These are phyloP conservation scores for Cassiopea xamachana DNA, from an alignment of 30 jellyfish, hydroid and myxozoan species.

Conservation along the genomic window DNA sequence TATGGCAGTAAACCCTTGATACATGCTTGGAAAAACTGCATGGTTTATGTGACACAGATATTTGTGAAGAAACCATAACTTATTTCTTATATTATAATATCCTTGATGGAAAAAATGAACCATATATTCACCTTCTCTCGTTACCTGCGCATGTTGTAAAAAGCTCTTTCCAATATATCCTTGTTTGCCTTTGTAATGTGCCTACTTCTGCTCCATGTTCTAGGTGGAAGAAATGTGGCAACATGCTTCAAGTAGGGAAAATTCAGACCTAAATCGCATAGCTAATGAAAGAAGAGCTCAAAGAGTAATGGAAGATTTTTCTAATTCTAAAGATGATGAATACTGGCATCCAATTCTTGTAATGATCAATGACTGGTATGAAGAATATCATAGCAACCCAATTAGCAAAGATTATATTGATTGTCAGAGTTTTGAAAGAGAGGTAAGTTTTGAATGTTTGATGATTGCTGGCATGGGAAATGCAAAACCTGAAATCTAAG, in stretches of 20 bases:
- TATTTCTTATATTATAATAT: too few species aligned
- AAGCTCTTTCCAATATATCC: background rate
- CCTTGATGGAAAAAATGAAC: too few species aligned
- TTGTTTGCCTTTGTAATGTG: background rate
- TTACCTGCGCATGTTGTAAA: too few species aligned
- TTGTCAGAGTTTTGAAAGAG: background rate
- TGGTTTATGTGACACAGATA: too few species aligned
- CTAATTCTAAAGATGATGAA: background rate
- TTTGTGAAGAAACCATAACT: too few species aligned
- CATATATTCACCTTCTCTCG: too few species aligned
- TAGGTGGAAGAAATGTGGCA: constrained; percentile 22
- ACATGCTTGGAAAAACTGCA: too few species aligned
- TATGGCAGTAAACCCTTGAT: too few species aligned
- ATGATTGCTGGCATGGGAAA: too few species aligned
- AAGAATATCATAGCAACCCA: constrained; percentile 11
- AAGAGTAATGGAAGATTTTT: background rate
- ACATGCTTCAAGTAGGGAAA: background rate
- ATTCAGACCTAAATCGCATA: background rate
- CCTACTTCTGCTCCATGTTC: background rate
- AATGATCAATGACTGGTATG: constrained; percentile 22
- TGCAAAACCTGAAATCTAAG: too few species aligned
- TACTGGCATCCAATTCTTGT: background rate
- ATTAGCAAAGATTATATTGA: background rate
- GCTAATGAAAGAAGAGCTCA: constrained; percentile 12
- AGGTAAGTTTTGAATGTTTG: background rate